Evolutionary conservation across 2,888 invertebrate species (phyloP).

Genomic region (Alcis repandata): DNA sequence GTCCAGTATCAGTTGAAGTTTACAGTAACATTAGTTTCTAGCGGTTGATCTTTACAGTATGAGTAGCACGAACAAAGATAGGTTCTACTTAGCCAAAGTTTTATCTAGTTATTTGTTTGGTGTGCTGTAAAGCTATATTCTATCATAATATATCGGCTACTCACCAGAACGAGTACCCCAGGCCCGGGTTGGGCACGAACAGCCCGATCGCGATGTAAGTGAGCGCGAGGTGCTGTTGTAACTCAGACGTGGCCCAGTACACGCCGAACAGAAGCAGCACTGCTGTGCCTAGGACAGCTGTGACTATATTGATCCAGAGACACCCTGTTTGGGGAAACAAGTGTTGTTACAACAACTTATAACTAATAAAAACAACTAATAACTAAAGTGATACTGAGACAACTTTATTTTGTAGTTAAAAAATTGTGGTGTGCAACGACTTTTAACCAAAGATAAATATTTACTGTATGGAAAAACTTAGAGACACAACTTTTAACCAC

Average conservation of each 20-base stretch:
- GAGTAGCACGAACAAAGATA: too few relatives aligned
- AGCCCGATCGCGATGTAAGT: conserved; percentile 68
- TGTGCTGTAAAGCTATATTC: too few relatives aligned
- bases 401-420: too few relatives aligned
- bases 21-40: too few relatives aligned
- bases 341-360: too few relatives aligned
- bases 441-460: neutral
- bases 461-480: neutral
- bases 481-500: too few relatives aligned
- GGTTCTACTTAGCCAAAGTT: too few relatives aligned
- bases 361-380: neutral
- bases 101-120: too few relatives aligned
- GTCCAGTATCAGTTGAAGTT: too few relatives aligned
- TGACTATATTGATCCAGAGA: conserved; percentile 67
- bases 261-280: conserved; percentile 74
- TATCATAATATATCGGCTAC: too few relatives aligned
- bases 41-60: too few relatives aligned
- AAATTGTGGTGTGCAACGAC: too few relatives aligned
- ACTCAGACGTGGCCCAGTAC: conserved; percentile 70
- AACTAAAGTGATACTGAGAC: neutral
- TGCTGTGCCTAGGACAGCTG: conserved; percentile 59
- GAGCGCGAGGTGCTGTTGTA: conserved; percentile 71
- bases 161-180: conserved; percentile 83
- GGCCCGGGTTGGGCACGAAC: conserved; percentile 53
- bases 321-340: conserved; percentile 62